phyloP scores from a whole-genome alignment of 2,888 invertebrate genomes.

The Neocrepidodera transversa region DNA sequence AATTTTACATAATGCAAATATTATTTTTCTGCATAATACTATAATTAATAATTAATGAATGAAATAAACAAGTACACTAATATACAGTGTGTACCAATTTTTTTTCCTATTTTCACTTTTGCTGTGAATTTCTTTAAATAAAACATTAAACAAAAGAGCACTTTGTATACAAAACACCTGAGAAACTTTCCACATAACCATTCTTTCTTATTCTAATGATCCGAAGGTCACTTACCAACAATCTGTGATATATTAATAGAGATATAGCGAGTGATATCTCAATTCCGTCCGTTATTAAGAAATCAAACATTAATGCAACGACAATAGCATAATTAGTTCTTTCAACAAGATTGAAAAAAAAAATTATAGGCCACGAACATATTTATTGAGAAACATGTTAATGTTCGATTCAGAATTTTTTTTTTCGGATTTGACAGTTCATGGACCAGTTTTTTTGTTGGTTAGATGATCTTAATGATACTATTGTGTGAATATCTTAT shows the following conservation, averaged over 20 bases:
- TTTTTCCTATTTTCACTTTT: too few relatives aligned
- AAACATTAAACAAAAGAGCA: too few relatives aligned
- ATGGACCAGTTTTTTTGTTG: too few relatives aligned
- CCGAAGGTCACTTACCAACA: neutral
- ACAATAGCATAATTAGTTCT: conserved; percentile 8
- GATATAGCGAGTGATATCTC: conserved; percentile 7
- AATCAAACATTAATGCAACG: conserved; percentile 5
- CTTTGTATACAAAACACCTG: conserved; percentile 3
- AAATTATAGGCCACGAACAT: neutral
- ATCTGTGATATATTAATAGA: conserved; percentile 1
- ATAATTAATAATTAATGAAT: too few relatives aligned
- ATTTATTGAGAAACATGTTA: neutral
- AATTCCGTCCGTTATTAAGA: conserved; percentile 12
- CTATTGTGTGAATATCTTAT: too few relatives aligned
- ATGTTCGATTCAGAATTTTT: neutral
- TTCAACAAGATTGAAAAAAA: neutral
- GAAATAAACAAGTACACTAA: too few relatives aligned
- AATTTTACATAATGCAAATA: too few relatives aligned
- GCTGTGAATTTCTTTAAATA: too few relatives aligned
- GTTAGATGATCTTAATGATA: too few relatives aligned
- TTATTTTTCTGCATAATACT: too few relatives aligned
- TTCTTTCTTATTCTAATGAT: neutral
- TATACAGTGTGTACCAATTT: too few relatives aligned
- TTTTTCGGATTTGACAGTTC: too few relatives aligned
- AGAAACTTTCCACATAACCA: neutral